Percentiles rank a stretch among this genome's conserved stretches.
Evolutionary conservation across 2,797 vertebrate genomes (phyloP).

Genomic region (Orestias chungarensis): DNA sequence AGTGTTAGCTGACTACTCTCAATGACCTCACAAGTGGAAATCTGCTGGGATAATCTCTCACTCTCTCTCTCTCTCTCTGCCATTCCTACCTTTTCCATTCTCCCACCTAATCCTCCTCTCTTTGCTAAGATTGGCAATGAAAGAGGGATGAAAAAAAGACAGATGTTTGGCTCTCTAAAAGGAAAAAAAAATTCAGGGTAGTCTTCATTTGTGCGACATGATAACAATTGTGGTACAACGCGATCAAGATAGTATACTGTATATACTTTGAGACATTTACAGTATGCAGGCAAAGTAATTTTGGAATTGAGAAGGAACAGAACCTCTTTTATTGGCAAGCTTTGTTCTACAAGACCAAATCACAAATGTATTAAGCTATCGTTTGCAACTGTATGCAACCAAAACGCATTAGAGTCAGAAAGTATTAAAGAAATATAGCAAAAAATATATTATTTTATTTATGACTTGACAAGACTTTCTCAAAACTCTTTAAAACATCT

Average conservation of each 20-base stretch:
- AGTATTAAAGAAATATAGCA: not conserved
- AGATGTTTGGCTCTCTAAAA: conserved; percentile 14
- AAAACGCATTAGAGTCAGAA: not conserved
- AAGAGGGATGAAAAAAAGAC: conserved; percentile 52
- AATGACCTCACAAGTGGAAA: conserved; percentile 54
- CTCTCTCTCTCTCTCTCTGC: conserved; percentile 32
- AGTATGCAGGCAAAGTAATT: too few species aligned
- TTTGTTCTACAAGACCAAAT: not conserved
- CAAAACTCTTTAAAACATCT: too few species aligned
- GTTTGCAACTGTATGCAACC: not conserved
- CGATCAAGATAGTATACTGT: not conserved
- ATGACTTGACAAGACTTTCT: too few species aligned
- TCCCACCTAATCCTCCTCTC: conserved; percentile 57
- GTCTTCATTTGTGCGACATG: not conserved
- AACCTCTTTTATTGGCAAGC: not conserved
- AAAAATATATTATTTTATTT: too few species aligned
- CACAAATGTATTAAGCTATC: not conserved
- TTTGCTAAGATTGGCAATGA: conserved; percentile 62
- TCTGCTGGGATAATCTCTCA: conserved; percentile 64
- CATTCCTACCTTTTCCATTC: conserved; percentile 44
- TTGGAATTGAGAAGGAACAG: not conserved
- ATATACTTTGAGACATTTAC: not conserved
- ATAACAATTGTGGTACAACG: not conserved
- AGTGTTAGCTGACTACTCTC: conserved; percentile 40
- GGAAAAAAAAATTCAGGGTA: conserved; percentile 6